Evolutionary conservation across 2,797 vertebrate species (phyloP).

Genomic region (Acipenser oxyrinchus): DNA sequence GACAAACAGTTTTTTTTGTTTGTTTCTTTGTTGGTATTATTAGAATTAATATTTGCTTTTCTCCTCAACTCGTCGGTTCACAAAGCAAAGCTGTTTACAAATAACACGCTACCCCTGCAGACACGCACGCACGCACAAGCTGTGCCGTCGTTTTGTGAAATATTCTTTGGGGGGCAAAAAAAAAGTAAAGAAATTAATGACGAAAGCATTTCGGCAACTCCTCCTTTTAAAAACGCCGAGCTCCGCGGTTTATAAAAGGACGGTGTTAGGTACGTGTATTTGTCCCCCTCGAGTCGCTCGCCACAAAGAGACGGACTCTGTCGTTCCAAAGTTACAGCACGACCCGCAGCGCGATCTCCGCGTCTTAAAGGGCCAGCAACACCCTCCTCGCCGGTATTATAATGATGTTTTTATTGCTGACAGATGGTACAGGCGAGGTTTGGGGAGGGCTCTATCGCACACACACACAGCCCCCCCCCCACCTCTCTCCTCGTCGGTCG

Average conservation of each 20-base stretch:
- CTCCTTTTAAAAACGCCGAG: neutral
- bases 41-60: no score
- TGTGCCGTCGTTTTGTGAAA: no score
- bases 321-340: constrained; percentile 16
- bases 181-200: neutral
- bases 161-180: no score
- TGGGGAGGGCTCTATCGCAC: no score
- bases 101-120: no score
- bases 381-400: neutral
- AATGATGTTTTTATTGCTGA: no score
- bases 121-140: no score
- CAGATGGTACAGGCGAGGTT: no score
- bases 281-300: constrained; percentile 29
- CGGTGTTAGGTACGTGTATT: constrained; percentile 1
- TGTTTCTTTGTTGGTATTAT: no score
- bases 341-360: constrained; percentile 24
- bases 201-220: constrained; percentile 28
- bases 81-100: neutral
- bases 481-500: no score
- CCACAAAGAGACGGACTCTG: constrained; percentile 48
- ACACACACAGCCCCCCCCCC: no score
- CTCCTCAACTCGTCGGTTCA: no score
- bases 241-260: neutral
- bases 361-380: constrained; percentile 59
- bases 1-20: neutral